Evolutionary conservation across 2,113 vertebrate genomes (phyloP).

Genomic region (Sturnira hondurensis): DNA sequence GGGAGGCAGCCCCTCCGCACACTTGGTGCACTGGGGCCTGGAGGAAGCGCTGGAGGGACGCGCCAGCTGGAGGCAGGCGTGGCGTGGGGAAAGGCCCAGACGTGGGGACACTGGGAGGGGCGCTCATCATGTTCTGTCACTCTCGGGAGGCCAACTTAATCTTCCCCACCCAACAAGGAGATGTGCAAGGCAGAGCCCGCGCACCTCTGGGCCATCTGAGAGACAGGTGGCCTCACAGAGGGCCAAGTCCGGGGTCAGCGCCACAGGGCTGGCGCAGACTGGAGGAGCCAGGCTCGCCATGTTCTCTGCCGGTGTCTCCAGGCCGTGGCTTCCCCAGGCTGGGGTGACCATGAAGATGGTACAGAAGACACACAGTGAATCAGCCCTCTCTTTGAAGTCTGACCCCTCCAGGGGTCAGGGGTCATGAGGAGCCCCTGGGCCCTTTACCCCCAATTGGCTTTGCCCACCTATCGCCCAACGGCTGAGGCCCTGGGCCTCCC

Average conservation of each 20-base stretch:
- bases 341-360: neutral
- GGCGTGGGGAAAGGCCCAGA: neutral
- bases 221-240: neutral
- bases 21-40: accelerated
- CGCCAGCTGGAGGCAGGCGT: neutral
- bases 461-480: neutral
- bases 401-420: neutral
- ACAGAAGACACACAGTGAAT: neutral
- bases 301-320: neutral
- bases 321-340: neutral
- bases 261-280: neutral
- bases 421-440: neutral
- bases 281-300: neutral
- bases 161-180: neutral
- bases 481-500: neutral
- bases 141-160: neutral
- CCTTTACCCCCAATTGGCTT: neutral
- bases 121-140: neutral
- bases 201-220: neutral
- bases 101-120: neutral
- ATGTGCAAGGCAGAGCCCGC: neutral
- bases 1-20: neutral
- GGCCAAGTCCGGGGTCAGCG: neutral
- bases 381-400: neutral
- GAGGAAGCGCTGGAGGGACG: neutral